Evolutionary conservation across 2,113 vertebrate genomes (phyloP).

Genomic region (Brachyistius frenatus): DNA sequence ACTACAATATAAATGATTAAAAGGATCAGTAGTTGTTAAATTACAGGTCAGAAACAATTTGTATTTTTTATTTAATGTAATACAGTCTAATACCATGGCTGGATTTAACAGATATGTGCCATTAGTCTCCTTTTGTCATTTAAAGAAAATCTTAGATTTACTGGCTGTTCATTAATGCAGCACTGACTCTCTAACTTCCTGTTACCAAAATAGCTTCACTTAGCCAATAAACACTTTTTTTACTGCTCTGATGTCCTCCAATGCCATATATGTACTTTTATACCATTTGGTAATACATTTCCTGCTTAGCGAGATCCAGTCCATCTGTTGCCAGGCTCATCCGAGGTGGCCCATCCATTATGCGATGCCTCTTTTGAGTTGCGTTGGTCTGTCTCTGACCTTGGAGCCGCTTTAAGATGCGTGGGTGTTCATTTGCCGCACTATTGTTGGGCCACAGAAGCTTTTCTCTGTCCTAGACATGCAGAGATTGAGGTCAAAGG

Average conservation of each 20-base stretch:
- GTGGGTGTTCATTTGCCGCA: constrained; percentile 56
- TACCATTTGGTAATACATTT: constrained; percentile 61
- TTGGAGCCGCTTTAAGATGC: constrained; percentile 62
- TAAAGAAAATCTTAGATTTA: constrained; percentile 21
- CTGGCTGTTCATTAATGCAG: background rate
- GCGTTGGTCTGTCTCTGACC: constrained; percentile 60
- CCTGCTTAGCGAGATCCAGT: constrained; percentile 53
- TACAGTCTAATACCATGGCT: background rate
- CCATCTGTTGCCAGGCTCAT: constrained; percentile 71
- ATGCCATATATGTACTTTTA: constrained; percentile 64
- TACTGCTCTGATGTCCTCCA: constrained; percentile 28
- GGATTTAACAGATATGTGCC: constrained; percentile 8
- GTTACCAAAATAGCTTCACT: constrained; percentile 10
- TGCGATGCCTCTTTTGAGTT: constrained; percentile 34
- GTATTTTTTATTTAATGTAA: background rate
- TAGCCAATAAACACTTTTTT: constrained; percentile 38
- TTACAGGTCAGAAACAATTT: constrained; percentile 24
- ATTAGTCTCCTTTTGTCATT: constrained; percentile 3
- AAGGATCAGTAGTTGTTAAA: constrained; percentile 3
- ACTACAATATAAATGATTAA: background rate
- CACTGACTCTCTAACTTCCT: constrained; percentile 31
- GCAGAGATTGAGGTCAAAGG: constrained; percentile 67
- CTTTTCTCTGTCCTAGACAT: constrained; percentile 43
- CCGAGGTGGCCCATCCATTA: constrained; percentile 53
- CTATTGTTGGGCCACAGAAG: constrained; percentile 53